Evolutionary conservation across 2,888 invertebrate species (phyloP).

Genomic region (Cremastinae sp.): DNA sequence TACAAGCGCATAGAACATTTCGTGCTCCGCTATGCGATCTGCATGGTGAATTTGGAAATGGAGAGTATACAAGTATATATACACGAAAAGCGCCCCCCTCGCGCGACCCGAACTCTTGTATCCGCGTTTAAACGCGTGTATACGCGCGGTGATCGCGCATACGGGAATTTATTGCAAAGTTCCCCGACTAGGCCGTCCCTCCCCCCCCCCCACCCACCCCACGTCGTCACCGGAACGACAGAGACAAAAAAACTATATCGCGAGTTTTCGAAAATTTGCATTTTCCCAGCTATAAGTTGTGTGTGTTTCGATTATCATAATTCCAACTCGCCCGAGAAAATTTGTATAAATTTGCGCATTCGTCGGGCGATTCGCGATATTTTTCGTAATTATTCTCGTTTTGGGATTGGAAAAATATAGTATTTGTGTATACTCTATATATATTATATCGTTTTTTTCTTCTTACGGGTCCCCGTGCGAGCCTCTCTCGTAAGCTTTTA

Average conservation of each 20-base stretch:
- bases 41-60: constrained; percentile 49
- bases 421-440: neutral
- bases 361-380: no score
- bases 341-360: no score
- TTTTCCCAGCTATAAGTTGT: no score
- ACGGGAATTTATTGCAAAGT: constrained; percentile 1
- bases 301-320: no score
- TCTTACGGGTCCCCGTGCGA: neutral
- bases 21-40: constrained; percentile 58
- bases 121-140: constrained; percentile 19
- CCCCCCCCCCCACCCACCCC: no score
- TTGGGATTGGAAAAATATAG: no score
- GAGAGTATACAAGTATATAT: constrained; percentile 17
- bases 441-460: neutral
- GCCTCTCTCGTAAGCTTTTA: constrained; percentile 25
- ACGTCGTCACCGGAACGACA: no score
- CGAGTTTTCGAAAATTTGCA: no score
- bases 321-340: no score
- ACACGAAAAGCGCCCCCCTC: neutral
- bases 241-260: no score
- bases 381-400: no score
- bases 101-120: neutral
- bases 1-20: constrained; percentile 56
- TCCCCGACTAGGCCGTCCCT: no score
- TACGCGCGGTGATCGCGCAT: constrained; percentile 1